Evolutionary conservation across 2,888 invertebrate genomes (phyloP).

Genomic region (Nesidiocoris tenuis): DNA sequence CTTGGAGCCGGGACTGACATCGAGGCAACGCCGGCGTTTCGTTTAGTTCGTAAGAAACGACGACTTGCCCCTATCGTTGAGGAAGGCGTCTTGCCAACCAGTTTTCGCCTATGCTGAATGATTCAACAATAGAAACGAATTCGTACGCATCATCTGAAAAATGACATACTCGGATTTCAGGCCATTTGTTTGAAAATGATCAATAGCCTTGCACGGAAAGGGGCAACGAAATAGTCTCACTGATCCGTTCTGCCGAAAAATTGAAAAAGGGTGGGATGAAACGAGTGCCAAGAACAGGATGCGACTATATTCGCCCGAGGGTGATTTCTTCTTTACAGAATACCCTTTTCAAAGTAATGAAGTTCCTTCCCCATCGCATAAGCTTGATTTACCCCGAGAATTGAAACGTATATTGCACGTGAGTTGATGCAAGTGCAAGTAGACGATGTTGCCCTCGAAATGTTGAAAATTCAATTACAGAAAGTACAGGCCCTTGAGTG

Average conservation of each 20-base stretch:
- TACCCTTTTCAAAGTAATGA: not conserved
- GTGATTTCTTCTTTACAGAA: constrained; percentile 12
- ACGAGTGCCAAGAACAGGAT: constrained; percentile 26
- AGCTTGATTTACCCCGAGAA: not conserved
- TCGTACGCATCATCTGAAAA: not conserved
- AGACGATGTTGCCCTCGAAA: not conserved
- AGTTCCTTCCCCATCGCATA: not conserved
- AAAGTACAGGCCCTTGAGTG: too few species aligned
- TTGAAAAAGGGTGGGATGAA: constrained; percentile 9
- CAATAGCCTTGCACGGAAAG: not conserved
- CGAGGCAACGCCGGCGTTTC: too few species aligned
- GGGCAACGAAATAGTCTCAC: not conserved
- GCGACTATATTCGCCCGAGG: constrained; percentile 14
- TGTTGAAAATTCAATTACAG: not conserved
- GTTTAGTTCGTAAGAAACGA: too few species aligned
- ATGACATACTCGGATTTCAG: not conserved
- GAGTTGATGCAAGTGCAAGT: not conserved
- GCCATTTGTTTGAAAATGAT: not conserved
- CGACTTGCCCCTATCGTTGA: too few species aligned
- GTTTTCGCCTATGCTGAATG: too few species aligned
- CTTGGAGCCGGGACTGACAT: too few species aligned
- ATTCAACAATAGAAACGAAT: too few species aligned
- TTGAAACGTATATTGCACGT: not conserved
- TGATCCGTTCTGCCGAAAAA: constrained; percentile 21
- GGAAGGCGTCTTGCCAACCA: too few species aligned